These are phyloP conservation scores for Agriopis aurantiaria DNA, from an alignment of 2,888 invertebrate genomes.

Conservation along the genomic window DNA sequence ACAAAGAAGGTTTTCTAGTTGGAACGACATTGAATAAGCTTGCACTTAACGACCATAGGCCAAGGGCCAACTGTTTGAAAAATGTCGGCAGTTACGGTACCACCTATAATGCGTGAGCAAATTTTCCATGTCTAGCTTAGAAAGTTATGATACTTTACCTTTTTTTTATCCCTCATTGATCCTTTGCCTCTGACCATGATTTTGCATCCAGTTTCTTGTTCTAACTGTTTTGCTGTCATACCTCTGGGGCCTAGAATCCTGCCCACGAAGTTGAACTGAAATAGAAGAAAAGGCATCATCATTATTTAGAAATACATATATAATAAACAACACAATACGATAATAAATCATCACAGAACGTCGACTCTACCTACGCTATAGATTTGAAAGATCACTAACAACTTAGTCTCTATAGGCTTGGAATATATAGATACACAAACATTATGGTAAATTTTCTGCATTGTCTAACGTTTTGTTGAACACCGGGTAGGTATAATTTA, in stretches of 20 bases:
- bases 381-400: background rate
- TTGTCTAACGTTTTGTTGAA: background rate
- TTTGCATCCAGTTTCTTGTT: constrained; percentile 99
- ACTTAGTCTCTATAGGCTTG: background rate
- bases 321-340: background rate
- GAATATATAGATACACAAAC: background rate
- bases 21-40: constrained; percentile 16
- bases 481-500: background rate
- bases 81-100: constrained; percentile 11
- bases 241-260: constrained; percentile 99
- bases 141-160: constrained; percentile 87
- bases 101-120: background rate
- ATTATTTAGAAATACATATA: background rate
- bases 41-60: constrained; percentile 13
- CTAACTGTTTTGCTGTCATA: constrained; percentile 99
- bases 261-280: constrained; percentile 99
- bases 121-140: constrained; percentile 1
- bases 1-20: constrained; percentile 5
- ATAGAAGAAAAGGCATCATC: constrained; percentile 62
- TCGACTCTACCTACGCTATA: background rate
- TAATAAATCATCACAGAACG: background rate
- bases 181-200: constrained; percentile 99
- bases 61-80: constrained; percentile 22
- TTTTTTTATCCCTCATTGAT: constrained; percentile 99
- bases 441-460: background rate